These are phyloP conservation scores for Muscidifurax raptorellus DNA, from an alignment of 1,140 invertebrate genomes.

Conservation along the genomic window DNA sequence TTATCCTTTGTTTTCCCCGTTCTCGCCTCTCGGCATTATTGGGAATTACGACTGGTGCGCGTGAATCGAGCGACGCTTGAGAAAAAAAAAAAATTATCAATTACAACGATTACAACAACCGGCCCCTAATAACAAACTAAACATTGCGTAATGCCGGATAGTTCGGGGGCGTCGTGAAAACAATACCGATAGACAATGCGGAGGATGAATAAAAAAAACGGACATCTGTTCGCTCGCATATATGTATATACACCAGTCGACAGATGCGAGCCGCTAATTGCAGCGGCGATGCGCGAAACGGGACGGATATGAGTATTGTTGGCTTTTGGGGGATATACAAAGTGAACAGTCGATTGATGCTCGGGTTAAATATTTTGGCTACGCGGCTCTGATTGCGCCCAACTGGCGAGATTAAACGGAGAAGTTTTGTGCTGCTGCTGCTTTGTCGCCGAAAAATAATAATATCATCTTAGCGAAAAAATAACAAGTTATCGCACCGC, in stretches of 20 bases:
- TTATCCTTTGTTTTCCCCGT: conserved; percentile 14
- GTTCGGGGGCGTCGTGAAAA: neutral
- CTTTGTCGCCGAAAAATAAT: neutral
- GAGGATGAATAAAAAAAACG: neutral
- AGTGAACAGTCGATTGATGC: conserved; percentile 32
- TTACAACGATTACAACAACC: too few species aligned
- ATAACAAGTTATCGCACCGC: neutral
- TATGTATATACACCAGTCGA: neutral
- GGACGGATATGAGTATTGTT: neutral
- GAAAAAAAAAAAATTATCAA: too few species aligned
- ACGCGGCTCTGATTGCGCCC: neutral
- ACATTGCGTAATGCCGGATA: conserved; percentile 1
- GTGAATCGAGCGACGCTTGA: neutral
- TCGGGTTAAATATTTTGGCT: conserved; percentile 34
- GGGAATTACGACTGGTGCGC: neutral
- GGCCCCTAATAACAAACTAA: neutral
- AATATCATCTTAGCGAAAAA: neutral
- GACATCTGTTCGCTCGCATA: conserved; percentile 37
- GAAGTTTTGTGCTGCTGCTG: neutral
- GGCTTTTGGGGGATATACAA: neutral
- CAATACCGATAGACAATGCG: conserved; percentile 8
- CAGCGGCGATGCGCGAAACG: neutral
- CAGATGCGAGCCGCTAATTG: conserved; percentile 55
- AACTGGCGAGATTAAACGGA: neutral
- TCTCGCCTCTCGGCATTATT: neutral